Percentiles rank a stretch among this genome's conserved stretches.
These are phyloP conservation scores for Atherinomorus stipes DNA, from an alignment of 2,113 vertebrate genomes.

Conservation along the genomic window DNA sequence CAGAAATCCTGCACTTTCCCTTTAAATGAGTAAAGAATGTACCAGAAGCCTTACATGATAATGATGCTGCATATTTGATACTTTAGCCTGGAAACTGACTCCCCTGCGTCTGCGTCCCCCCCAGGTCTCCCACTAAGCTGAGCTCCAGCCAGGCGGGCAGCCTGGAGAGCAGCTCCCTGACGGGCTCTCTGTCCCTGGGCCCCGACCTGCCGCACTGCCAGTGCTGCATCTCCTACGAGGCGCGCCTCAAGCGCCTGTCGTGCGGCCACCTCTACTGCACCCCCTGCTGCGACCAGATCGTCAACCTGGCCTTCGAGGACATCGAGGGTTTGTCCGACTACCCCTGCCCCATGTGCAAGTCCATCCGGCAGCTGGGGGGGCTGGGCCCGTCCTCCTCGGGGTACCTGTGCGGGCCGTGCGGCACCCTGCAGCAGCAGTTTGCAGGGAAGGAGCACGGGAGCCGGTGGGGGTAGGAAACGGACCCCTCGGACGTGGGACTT, in stretches of 20 bases:
- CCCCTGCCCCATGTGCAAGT: slow-evolving; percentile 85
- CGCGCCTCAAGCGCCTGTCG: slow-evolving; percentile 80
- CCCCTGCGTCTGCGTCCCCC: background rate
- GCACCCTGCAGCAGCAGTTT: slow-evolving; percentile 58
- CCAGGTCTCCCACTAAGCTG: slow-evolving; percentile 78
- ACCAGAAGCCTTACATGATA: too few species aligned
- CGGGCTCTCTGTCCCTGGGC: slow-evolving; percentile 79
- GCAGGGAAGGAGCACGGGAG: slow-evolving; percentile 67
- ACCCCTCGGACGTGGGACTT: background rate
- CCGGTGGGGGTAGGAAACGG: slow-evolving; percentile 56
- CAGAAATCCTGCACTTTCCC: too few species aligned
- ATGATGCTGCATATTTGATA: too few species aligned
- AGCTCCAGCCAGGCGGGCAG: slow-evolving; percentile 75
- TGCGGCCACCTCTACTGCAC: slow-evolving; percentile 83
- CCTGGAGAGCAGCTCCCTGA: slow-evolving; percentile 83
- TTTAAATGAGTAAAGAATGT: too few species aligned
- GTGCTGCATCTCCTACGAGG: slow-evolving; percentile 80
- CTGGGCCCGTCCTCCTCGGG: slow-evolving; percentile 65
- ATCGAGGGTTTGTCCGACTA: slow-evolving; percentile 84
- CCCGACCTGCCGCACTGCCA: slow-evolving; percentile 83
- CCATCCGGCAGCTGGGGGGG: slow-evolving; percentile 75
- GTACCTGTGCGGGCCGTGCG: slow-evolving; percentile 57
- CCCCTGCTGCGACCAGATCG: slow-evolving; percentile 82
- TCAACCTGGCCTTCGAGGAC: slow-evolving; percentile 85
- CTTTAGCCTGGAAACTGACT: too few species aligned